Evolutionary conservation across 1,140 invertebrate species (phyloP).

Genomic region (Macrobrachium nipponense): DNA sequence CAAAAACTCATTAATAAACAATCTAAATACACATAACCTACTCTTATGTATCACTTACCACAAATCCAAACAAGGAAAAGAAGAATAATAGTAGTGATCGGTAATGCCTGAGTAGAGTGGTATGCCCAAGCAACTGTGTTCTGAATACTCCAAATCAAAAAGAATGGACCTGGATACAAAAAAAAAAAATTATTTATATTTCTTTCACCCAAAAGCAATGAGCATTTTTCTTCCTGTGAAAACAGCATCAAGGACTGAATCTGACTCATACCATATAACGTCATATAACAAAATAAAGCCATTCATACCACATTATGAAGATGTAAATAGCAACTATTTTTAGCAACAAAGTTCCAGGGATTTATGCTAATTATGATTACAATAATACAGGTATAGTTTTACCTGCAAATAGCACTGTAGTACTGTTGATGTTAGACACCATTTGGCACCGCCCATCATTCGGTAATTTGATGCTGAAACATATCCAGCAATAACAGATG

Average conservation of each 20-base stretch:
- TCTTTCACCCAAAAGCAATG: not conserved
- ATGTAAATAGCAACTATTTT: not conserved
- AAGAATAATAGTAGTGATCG: conserved; percentile 71
- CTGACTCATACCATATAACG: too few species aligned
- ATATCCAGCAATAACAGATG: conserved; percentile 72
- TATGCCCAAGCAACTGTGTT: conserved; percentile 73
- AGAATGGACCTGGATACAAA: conserved; percentile 70
- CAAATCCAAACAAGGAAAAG: conserved; percentile 72
- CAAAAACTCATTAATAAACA: not conserved
- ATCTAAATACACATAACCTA: not conserved
- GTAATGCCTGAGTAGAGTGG: conserved; percentile 73
- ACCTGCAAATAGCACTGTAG: conserved; percentile 72
- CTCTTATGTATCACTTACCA: conserved; percentile 66
- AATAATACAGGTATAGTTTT: not conserved
- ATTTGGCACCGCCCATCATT: conserved; percentile 72
- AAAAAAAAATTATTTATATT: conserved; percentile 5
- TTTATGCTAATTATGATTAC: not conserved
- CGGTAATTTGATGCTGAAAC: conserved; percentile 70
- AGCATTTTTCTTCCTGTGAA: too few species aligned
- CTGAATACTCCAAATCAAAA: conserved; percentile 72
- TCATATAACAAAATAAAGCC: too few species aligned
- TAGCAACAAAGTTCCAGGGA: too few species aligned
- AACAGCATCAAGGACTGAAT: too few species aligned
- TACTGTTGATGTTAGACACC: conserved; percentile 73
- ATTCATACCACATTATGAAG: too few species aligned